Evolutionary conservation across 2,888 invertebrate species (phyloP), one percentile per base, ranked within the genome.

Genomic region (Stegana nigrithorax): DNA sequence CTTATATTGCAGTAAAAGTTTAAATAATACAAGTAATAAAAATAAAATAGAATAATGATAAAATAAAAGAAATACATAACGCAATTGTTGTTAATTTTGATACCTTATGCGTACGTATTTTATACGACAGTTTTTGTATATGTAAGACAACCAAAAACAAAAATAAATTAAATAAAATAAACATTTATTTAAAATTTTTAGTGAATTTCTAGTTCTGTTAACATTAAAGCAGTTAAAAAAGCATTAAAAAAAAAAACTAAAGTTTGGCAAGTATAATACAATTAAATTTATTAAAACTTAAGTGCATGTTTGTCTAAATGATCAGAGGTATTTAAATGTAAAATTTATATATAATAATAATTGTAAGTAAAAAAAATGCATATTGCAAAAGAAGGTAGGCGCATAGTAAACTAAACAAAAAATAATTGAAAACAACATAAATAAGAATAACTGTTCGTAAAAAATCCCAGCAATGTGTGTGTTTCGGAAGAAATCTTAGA

Each of bases 71-170:
- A 17, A 25, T 23, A 10, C 23, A 23, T 21, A 6, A 47, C n/a
- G 12, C 8, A 17, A 14, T 51, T 51, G 19, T 17, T 44, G 29
- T 51, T 51, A 51, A 51, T 51, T 51, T 51, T 51, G 29, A 29
- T 51, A 51, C 51, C 51, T 51, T 51, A 51, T 51, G 51, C 51
- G 29, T n/a, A n/a, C n/a, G n/a, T 51, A 51, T 51, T 51, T 51
- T 51, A 51, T 51, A 51, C 29, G 25, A 51, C 25, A 51, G 17
- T 23, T 29, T 51, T 50, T 51, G 27, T 51, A 51, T 51, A 51
- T 29, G 27, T n/a, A n/a, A n/a, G n/a, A n/a, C n/a, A n/a, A n/a
- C n/a, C n/a, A n/a, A n/a, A n/a, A n/a, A n/a, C n/a, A n/a, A n/a
- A n/a, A n/a, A n/a, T n/a, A n/a, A n/a, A n/a, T n/a, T n/a, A n/a